Percentiles rank a stretch among this genome's conserved stretches.
These are phyloP conservation scores for Euphonia xanthogaster DNA, from an alignment of 2,797 vertebrate species.

Conservation along the genomic window DNA sequence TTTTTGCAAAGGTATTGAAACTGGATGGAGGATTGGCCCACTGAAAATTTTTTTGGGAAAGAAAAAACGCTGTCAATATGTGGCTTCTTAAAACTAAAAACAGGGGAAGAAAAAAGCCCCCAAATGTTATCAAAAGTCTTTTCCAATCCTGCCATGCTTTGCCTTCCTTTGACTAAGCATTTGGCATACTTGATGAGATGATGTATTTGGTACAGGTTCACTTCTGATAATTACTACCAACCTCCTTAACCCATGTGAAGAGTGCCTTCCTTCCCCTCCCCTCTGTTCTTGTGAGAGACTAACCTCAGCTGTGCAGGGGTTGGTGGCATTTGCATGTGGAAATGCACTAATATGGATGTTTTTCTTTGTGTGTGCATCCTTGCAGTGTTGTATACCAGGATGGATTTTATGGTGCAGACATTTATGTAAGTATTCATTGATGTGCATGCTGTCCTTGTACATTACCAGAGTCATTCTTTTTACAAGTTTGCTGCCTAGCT, in stretches of 20 bases:
- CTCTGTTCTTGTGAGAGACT: slow-evolving; percentile 70
- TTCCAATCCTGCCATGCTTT: neutral
- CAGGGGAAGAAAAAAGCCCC: accelerated
- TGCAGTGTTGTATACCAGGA: slow-evolving; percentile 97
- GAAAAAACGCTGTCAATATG: neutral
- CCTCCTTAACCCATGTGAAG: slow-evolving; percentile 74
- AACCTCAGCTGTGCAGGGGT: slow-evolving; percentile 75
- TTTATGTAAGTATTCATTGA: slow-evolving; percentile 95
- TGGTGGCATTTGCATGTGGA: slow-evolving; percentile 82
- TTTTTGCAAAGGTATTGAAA: neutral
- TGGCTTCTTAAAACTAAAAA: neutral
- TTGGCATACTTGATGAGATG: neutral
- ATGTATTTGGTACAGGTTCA: neutral
- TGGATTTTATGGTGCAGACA: slow-evolving; percentile 99
- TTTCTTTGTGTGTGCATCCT: slow-evolving; percentile 87
- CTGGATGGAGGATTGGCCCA: neutral
- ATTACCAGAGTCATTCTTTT: slow-evolving; percentile 72
- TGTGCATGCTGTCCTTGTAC: slow-evolving; percentile 74
- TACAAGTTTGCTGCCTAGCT: slow-evolving; percentile 75
- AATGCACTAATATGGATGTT: slow-evolving; percentile 89
- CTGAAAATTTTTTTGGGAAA: neutral
- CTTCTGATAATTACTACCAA: slow-evolving; percentile 50
- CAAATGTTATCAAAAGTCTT: neutral
- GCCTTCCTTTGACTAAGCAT: neutral
- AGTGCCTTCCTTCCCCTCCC: slow-evolving; percentile 39